Evolutionary conservation across 1,140 invertebrate genomes (phyloP).

Genomic region (Zelostemma sp.): DNA sequence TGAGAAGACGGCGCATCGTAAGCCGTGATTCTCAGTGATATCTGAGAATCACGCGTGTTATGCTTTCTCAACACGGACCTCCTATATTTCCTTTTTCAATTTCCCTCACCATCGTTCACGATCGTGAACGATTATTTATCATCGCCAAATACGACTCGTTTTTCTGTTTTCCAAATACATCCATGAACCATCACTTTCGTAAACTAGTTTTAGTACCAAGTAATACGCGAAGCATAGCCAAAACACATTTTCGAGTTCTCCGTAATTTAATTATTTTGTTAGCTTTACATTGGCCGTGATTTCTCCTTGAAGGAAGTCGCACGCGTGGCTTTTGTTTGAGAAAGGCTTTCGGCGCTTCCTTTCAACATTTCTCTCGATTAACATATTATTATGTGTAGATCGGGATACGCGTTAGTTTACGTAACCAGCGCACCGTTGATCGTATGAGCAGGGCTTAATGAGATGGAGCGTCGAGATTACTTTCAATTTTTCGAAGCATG

Average conservation of each 20-base stretch:
- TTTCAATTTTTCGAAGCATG: constrained; percentile 22
- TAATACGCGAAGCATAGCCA: no score
- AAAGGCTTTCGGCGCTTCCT: constrained; percentile 7
- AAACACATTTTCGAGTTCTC: no score
- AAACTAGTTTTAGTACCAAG: no score
- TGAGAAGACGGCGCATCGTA: constrained; percentile 29
- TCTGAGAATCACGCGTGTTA: constrained; percentile 50
- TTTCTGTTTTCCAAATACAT: no score
- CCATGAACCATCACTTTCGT: no score
- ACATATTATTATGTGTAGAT: no score
- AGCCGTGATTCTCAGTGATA: constrained; percentile 33
- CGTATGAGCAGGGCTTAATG: constrained; percentile 11
- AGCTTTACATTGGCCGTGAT: no score
- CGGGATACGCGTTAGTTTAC: constrained; percentile 32
- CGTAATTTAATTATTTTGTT: no score
- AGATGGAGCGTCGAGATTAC: constrained; percentile 28
- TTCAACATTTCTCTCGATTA: constrained; percentile 19
- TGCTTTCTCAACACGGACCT: constrained; percentile 61
- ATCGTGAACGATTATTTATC: neutral
- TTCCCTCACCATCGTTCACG: no score
- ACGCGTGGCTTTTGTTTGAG: no score
- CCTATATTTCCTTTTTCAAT: constrained; percentile 19
- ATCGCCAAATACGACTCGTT: neutral
- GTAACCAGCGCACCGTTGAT: constrained; percentile 21
- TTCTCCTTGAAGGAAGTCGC: no score